Evolutionary conservation across 2,113 vertebrate genomes (phyloP), one percentile per base, ranked within the genome.

Genomic region (Aptenodytes forsteri): DNA sequence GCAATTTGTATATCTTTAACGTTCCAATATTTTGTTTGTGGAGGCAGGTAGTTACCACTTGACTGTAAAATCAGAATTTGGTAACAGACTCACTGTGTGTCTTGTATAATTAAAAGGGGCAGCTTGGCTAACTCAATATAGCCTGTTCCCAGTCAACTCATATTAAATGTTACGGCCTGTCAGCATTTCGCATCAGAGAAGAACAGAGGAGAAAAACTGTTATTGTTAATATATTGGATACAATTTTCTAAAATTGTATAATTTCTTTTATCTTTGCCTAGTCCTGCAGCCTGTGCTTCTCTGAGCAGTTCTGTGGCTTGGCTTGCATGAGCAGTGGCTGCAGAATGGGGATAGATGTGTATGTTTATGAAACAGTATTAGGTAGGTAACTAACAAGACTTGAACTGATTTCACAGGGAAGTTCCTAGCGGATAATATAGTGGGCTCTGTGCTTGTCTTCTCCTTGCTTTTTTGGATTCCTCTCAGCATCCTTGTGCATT

Each of bases 371-470:
- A n/a, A 7, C 13, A 3, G 36, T 13, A 5, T 58, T 36, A 55
- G 29, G 20, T 20, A 4, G 46, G 54, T 67, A 10, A 78, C 58
- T 95, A 32, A 91, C 25, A 10, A 10, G 29, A 11, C 86, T 1
- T 88, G 80, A 86, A 90, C 66, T 90, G 61, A 14, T 80, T 87
- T 76, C 94, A 79, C 98, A 99, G 99, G 99, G 44, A 99, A 99
- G 97, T 99, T 99, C 95, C 97, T 99, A 61, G 99, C 99, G 1
- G 99, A 99, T 93, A 99, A 99, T 96, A 99, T 99, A 16, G 99
- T 99, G 44, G 99, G 99, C 34, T 99, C 99, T 2, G 99, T 99
- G n/a, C 98, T 99, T 59, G 99, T 99, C 67, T 99, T 99, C 98
- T 99, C 99, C 54, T 97, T 99, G 36, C 49, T 99, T 46, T 99